Evolutionary conservation across 2,888 invertebrate genomes (phyloP).

Genomic region (Sphaerophoria rueppellii): DNA sequence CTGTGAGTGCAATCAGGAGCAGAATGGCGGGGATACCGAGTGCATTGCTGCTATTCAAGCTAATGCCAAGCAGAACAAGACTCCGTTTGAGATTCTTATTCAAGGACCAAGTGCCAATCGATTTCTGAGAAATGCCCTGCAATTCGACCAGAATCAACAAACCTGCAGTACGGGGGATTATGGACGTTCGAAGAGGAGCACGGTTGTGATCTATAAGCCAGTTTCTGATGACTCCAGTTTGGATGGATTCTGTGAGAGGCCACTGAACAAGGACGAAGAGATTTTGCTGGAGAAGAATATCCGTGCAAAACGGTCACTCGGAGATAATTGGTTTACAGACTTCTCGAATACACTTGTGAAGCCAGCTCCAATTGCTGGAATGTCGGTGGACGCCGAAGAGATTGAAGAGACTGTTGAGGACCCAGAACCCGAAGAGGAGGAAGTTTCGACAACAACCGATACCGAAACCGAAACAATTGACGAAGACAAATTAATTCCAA

Average conservation of each 20-base stretch:
- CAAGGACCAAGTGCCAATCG: slow-evolving; percentile 80
- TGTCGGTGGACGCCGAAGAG: neutral
- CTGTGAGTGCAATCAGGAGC: slow-evolving; percentile 81
- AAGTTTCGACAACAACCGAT: too few relatives aligned
- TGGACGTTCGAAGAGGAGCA: slow-evolving; percentile 78
- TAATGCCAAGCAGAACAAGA: slow-evolving; percentile 77
- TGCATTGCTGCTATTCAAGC: slow-evolving; percentile 79
- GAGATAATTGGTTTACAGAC: slow-evolving; percentile 80
- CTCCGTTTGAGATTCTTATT: slow-evolving; percentile 80
- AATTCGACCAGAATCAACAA: slow-evolving; percentile 78
- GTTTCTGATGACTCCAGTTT: slow-evolving; percentile 39
- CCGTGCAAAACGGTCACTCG: slow-evolving; percentile 77
- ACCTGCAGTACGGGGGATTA: slow-evolving; percentile 56
- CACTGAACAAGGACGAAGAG: slow-evolving; percentile 27
- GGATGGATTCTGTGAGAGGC: slow-evolving; percentile 69
- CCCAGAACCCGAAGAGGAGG: neutral
- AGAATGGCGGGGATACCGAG: slow-evolving; percentile 77
- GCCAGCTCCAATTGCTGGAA: slow-evolving; percentile 77
- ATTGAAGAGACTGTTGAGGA: neutral
- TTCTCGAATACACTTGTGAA: slow-evolving; percentile 77
- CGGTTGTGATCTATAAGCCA: slow-evolving; percentile 80
- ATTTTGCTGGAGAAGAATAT: slow-evolving; percentile 21
- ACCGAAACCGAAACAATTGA: neutral
- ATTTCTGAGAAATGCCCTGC: slow-evolving; percentile 79
- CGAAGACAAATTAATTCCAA: slow-evolving; percentile 32